Evolutionary conservation across 23 tunicate species (phyloP).

Genomic region (Halocynthia aurantium): DNA sequence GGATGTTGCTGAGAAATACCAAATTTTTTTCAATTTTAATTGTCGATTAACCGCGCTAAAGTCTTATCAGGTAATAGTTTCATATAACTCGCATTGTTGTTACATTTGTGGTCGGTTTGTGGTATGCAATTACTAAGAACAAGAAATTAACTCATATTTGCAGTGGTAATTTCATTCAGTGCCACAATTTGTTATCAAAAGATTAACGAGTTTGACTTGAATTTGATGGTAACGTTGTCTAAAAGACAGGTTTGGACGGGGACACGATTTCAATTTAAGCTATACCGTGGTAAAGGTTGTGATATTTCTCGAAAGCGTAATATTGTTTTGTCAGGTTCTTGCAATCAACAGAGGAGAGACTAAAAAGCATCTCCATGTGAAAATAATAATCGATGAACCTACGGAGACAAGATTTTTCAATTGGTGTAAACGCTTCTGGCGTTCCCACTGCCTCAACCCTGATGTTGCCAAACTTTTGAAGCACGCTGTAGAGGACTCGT

Average conservation of each 20-base stretch:
- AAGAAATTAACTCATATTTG: too few species aligned
- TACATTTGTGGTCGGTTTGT: background rate
- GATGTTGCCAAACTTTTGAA: constrained; percentile 25
- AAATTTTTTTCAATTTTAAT: constrained; percentile 40
- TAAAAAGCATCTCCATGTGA: constrained; percentile 63
- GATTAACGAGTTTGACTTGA: too few species aligned
- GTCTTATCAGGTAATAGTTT: constrained; percentile 53
- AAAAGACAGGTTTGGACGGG: background rate
- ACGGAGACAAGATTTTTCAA: constrained; percentile 29
- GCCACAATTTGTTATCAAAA: too few species aligned
- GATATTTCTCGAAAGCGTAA: too few species aligned
- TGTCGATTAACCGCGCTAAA: constrained; percentile 22
- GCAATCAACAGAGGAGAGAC: constrained; percentile 91
- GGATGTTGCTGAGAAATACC: constrained; percentile 42
- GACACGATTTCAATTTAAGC: too few species aligned
- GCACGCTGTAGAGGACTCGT: constrained; percentile 50
- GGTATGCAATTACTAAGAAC: too few species aligned
- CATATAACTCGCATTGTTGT: background rate
- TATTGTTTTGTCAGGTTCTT: constrained; percentile 36
- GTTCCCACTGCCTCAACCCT: background rate
- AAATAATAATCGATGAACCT: constrained; percentile 30
- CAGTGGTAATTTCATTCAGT: too few species aligned
- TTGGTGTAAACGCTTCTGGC: constrained; percentile 43
- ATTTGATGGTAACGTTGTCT: too few species aligned
- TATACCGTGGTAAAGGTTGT: too few species aligned